Percentiles rank a stretch among this genome's conserved stretches.
Evolutionary conservation across 2,113 vertebrate species (phyloP).

Genomic region (Psettodes erumei): DNA sequence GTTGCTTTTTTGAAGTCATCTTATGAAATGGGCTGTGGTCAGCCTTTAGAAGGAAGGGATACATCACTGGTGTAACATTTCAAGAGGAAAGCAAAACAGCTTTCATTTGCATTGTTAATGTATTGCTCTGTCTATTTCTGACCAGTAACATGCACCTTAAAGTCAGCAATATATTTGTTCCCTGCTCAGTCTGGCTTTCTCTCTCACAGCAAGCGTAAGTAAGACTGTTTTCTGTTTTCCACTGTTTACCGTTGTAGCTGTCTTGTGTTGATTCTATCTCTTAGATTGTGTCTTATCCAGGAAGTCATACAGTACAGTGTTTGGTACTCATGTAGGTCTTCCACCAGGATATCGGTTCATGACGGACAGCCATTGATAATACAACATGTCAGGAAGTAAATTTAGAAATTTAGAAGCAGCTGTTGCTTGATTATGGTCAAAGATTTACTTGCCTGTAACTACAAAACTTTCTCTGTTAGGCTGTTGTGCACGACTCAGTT

Average conservation of each 20-base stretch:
- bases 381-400: not conserved
- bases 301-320: not conserved
- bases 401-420: not conserved
- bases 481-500: not conserved
- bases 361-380: not conserved
- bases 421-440: not conserved
- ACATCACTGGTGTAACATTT: conserved; percentile 53
- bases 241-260: not conserved
- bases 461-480: not conserved
- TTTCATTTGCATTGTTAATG: conserved; percentile 54
- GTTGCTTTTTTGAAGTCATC: conserved; percentile 40
- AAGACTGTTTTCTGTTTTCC: conserved; percentile 10
- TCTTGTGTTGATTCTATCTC: not conserved
- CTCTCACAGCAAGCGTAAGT: not conserved
- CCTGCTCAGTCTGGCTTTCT: not conserved
- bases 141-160: conserved; percentile 39
- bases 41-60: conserved; percentile 54
- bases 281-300: not conserved
- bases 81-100: conserved; percentile 43
- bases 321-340: not conserved
- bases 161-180: conserved; percentile 32
- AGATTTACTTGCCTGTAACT: not conserved
- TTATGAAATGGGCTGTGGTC: conserved; percentile 44
- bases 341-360: not conserved
- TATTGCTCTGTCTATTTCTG: conserved; percentile 24